Percentiles rank a stretch among this genome's conserved stretches.
Conservation (phyloP, 2,113 vertebrate species). For the Pelobates fuscus region DNA sequence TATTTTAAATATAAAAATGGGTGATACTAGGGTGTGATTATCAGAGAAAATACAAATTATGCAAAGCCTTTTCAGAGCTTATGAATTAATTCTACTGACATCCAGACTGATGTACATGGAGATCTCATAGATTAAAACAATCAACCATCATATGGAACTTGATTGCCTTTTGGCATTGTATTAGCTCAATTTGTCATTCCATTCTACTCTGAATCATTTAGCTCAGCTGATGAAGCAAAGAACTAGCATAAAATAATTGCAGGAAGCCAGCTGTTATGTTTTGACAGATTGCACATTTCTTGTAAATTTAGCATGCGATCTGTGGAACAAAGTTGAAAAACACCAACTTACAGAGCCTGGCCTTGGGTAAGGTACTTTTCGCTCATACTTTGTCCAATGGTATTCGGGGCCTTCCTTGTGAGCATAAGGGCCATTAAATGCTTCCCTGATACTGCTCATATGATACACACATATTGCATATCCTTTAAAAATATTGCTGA, state of each 20-base stretch:
- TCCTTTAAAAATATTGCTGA: slow-evolving; percentile 89
- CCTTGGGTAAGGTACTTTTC: slow-evolving; percentile 91
- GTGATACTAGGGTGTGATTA: too few relatives aligned
- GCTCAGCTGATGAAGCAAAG: slow-evolving; percentile 27
- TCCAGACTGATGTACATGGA: not conserved
- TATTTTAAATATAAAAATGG: too few relatives aligned
- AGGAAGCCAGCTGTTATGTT: slow-evolving; percentile 23
- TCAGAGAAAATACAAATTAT: too few relatives aligned
- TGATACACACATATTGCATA: slow-evolving; percentile 93
- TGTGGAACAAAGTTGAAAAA: not conserved
- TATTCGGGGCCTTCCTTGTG: slow-evolving; percentile 89
- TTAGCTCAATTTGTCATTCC: slow-evolving; percentile 27
- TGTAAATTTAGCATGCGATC: slow-evolving; percentile 4
- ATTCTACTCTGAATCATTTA: slow-evolving; percentile 28
- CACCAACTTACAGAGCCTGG: slow-evolving; percentile 88
- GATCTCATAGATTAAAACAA: not conserved
- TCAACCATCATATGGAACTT: slow-evolving; percentile 8
- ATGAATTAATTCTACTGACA: slow-evolving; percentile 12
- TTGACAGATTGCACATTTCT: not conserved
- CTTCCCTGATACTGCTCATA: slow-evolving; percentile 90
- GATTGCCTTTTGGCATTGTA: slow-evolving; percentile 24
- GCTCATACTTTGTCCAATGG: slow-evolving; percentile 91
- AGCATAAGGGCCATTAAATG: slow-evolving; percentile 93
- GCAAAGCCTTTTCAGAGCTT: slow-evolving; percentile 4
- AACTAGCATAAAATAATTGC: slow-evolving; percentile 30